Base-by-base conservation (phyloP, 1,140 invertebrate genomes). In the Lethocerus indicus region DNA sequence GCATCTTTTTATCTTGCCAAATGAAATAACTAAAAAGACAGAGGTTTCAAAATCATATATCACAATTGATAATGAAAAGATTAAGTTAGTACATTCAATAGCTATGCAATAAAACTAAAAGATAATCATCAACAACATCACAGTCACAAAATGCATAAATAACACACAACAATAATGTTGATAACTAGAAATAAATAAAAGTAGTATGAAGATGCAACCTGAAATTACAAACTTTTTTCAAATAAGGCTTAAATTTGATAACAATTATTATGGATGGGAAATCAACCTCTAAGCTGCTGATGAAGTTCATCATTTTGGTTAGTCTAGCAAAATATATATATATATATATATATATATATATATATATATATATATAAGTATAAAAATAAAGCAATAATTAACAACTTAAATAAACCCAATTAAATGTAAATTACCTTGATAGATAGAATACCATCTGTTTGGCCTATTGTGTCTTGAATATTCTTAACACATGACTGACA, bases 401-500 rank as follows among this genome's bases (percentile, higher is more conserved):
- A 27, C 16, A 24, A 41, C 13, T 9, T n/a, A 40, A 5, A 21
- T 14, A 40, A 23, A 41, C 29, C 3, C 41, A 36, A 29, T 25
- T 35, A 50, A 21, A 20, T 24, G 5, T 20, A 9, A 60, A 45
- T 67, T 45, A 89, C 84, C 59, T 75, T 76, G 36, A 82, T 73
- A 25, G 61, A 63, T 0, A 68, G 53, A 6, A 89, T 68, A 1
- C 81, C 86, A 0, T 66, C 54, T 53, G 74, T 67, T 27, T 67
- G 59, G 1, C 65, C 59, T 1, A 87, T 67, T 2, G 67, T 74
- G 0, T 67, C 67, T 61, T 87, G 76, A 45, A 88, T 87, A 58
- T 72, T 82, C 42, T 68, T 71, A 37, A 88, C 85, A 63, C 86
- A 89, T 47, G 79, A 83, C 62, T 82, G 73, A 58, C 86, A 89